Percentiles rank a stretch among this genome's conserved stretches.
Evolutionary conservation across 2,797 vertebrate genomes (phyloP).

Genomic region (Scyliorhinus canicula): DNA sequence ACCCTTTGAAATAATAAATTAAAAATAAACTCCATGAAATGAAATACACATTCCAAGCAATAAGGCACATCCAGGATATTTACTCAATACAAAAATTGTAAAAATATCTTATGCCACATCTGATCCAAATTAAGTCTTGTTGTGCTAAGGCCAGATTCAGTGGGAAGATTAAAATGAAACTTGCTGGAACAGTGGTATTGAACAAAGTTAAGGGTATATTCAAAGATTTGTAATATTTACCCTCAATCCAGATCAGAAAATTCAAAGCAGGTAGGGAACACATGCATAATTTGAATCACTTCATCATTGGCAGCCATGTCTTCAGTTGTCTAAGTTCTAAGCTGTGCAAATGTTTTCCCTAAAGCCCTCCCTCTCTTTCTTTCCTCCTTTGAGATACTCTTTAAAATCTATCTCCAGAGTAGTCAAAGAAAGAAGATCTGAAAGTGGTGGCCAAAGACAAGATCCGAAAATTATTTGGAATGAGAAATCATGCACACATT

Average conservation of each 20-base stretch:
- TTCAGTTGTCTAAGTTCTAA: too few species aligned
- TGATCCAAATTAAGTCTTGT: background rate
- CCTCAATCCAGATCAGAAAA: background rate
- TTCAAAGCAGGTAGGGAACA: background rate
- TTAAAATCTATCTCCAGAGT: background rate
- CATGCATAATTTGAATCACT: background rate
- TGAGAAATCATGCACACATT: too few species aligned
- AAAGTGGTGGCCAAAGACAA: background rate
- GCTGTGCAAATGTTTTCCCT: too few species aligned
- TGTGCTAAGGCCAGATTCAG: background rate
- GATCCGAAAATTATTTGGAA: background rate
- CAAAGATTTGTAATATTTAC: background rate
- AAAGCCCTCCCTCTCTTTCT: background rate
- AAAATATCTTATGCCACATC: background rate
- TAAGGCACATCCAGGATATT: background rate
- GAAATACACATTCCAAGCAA: background rate
- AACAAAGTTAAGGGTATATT: background rate
- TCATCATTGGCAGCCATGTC: background rate
- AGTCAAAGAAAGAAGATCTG: background rate
- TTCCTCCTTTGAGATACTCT: background rate
- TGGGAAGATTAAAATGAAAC: background rate
- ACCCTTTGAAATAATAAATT: too few species aligned
- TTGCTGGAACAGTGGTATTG: background rate
- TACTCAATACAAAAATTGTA: background rate
- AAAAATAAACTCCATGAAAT: background rate